Evolutionary conservation across 2,113 vertebrate species (phyloP).

Genomic region (Serinus canaria): DNA sequence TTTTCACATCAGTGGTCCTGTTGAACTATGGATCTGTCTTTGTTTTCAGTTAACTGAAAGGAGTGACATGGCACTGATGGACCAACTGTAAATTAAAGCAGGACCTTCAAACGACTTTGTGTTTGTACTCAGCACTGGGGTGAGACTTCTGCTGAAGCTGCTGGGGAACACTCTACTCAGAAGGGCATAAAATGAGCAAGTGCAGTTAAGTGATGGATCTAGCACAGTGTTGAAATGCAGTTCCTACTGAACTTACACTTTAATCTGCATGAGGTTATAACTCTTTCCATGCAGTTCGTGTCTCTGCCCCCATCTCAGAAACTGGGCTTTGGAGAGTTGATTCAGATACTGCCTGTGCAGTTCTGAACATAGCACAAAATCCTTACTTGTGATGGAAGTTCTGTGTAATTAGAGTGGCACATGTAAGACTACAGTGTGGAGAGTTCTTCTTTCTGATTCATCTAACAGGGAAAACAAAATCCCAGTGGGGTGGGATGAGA

Average conservation of each 20-base stretch:
- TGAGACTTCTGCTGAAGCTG: neutral
- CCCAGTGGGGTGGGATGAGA: neutral
- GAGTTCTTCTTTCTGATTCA: neutral
- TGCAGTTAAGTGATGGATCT: neutral
- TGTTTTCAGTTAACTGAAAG: neutral
- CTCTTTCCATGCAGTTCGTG: neutral
- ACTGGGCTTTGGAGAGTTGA: neutral
- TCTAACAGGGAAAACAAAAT: neutral
- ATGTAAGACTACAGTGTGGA: neutral
- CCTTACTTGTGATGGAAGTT: neutral
- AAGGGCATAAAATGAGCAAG: neutral
- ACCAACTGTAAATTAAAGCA: neutral
- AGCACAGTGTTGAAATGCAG: neutral
- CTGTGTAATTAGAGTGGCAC: neutral
- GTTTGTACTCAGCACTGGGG: neutral
- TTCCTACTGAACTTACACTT: neutral
- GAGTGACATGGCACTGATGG: neutral
- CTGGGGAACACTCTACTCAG: neutral
- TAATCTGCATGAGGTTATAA: neutral
- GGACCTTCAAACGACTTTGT: neutral
- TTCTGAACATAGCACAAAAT: neutral
- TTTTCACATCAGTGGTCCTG: neutral
- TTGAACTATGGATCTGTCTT: neutral
- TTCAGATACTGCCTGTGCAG: neutral
- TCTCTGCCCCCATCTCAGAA: neutral